Evolutionary conservation across 2,113 vertebrate species (phyloP).

Genomic region (Ivindomyrus marchei): DNA sequence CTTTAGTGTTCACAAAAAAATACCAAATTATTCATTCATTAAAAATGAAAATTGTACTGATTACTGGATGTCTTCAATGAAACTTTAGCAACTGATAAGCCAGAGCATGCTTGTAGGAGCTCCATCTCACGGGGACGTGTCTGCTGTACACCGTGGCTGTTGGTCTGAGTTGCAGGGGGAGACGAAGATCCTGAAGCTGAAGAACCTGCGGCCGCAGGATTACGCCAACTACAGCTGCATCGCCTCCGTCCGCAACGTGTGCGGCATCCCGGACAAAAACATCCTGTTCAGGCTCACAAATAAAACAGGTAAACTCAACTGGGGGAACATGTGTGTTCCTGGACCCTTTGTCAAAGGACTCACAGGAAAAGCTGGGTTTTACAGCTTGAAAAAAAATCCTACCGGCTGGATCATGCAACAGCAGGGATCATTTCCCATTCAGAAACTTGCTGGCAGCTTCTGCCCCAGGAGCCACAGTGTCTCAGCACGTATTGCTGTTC

Average conservation of each 20-base stretch:
- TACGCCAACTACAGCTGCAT: slow-evolving; percentile 99
- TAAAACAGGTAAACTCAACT: slow-evolving; percentile 70
- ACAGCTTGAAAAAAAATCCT: not conserved
- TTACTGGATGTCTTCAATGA: not conserved
- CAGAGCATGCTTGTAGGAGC: not conserved
- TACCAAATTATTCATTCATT: not conserved
- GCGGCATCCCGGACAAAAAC: slow-evolving; percentile 89
- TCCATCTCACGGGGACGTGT: slow-evolving; percentile 40
- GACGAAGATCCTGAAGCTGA: slow-evolving; percentile 97
- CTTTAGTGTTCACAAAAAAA: not conserved
- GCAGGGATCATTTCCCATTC: not conserved
- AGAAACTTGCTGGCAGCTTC: not conserved
- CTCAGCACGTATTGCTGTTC: not conserved
- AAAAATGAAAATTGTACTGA: not conserved
- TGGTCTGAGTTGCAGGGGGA: slow-evolving; percentile 82
- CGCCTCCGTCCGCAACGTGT: slow-evolving; percentile 88
- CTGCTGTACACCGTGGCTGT: slow-evolving; percentile 52
- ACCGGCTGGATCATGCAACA: not conserved
- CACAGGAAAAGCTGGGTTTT: not conserved
- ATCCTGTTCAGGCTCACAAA: slow-evolving; percentile 85
- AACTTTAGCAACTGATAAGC: not conserved
- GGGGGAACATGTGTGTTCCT: not conserved
- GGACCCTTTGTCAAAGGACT: not conserved
- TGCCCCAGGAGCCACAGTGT: not conserved
- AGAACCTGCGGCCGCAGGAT: slow-evolving; percentile 96